Evolutionary conservation across 2,888 invertebrate species (phyloP).

Genomic region (Biston betularia): DNA sequence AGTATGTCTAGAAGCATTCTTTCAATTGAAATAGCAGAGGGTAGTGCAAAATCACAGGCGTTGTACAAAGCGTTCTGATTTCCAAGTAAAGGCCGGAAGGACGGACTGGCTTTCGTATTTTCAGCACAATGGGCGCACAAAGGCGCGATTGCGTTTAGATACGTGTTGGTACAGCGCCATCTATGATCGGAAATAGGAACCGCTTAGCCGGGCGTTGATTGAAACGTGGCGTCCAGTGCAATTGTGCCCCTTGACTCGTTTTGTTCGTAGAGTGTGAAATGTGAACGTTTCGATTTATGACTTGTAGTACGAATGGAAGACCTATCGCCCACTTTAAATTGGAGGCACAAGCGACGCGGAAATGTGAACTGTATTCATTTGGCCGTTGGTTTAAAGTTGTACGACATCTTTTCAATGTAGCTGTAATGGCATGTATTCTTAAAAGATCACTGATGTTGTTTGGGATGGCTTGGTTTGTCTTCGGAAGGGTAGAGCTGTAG

Average conservation of each 20-base stretch:
- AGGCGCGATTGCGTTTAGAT: slow-evolving; percentile 64
- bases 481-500: no score
- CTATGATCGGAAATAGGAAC: slow-evolving; percentile 78
- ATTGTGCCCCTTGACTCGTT: slow-evolving; percentile 40
- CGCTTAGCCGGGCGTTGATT: slow-evolving; percentile 71
- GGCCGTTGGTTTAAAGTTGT: no score
- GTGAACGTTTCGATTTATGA: slow-evolving; percentile 41
- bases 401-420: no score
- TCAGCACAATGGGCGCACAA: slow-evolving; percentile 62
- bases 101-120: slow-evolving; percentile 53
- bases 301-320: slow-evolving; percentile 9
- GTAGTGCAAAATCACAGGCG: slow-evolving; percentile 58
- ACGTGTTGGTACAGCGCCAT: slow-evolving; percentile 69
- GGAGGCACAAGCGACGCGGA: no score
- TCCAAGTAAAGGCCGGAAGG: slow-evolving; percentile 73
- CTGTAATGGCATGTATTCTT: no score
- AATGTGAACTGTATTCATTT: no score
- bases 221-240: slow-evolving; percentile 47
- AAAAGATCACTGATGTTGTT: no score
- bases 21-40: slow-evolving; percentile 4
- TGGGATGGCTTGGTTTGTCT: no score
- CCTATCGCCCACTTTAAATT: no score
- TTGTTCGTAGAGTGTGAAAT: slow-evolving; percentile 36
- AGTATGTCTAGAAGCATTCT: neutral
- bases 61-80: slow-evolving; percentile 43